Conservation (phyloP, 2,113 vertebrate genomes). For the Paramormyrops kingsleyae region DNA sequence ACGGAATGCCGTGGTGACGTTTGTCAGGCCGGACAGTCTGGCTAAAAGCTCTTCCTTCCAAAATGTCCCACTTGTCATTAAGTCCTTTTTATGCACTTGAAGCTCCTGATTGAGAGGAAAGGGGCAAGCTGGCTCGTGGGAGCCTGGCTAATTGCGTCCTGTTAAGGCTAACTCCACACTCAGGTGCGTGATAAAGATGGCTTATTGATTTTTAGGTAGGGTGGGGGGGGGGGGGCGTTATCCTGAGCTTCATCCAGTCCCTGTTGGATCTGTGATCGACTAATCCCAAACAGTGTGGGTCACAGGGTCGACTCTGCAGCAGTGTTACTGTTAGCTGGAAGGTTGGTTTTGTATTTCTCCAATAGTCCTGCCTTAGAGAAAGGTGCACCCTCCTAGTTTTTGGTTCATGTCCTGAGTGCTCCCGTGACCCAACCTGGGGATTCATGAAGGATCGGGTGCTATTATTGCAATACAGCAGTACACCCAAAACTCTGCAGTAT, state of each 20-base stretch:
- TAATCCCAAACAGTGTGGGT: neutral
- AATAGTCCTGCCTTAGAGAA: neutral
- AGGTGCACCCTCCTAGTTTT: neutral
- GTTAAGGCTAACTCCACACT: neutral
- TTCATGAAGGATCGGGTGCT: neutral
- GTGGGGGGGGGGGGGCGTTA: neutral
- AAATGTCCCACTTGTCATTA: neutral
- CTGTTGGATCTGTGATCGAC: neutral
- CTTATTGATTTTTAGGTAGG: neutral
- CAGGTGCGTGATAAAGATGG: neutral
- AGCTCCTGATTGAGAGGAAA: neutral
- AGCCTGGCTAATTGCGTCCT: neutral
- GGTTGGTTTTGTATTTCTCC: neutral
- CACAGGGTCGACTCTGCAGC: neutral
- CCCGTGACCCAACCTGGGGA: neutral
- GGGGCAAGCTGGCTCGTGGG: neutral
- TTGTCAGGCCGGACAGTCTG: neutral
- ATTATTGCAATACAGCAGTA: neutral
- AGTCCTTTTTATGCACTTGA: neutral
- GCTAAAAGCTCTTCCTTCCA: neutral
- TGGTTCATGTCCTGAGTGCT: neutral
- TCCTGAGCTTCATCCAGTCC: neutral
- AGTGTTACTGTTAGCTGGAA: neutral
- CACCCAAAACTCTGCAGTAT: neutral
- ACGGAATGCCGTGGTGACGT: neutral